Conservation (phyloP, 2,797 vertebrate genomes). For the Paedocypris micromegethes region DNA sequence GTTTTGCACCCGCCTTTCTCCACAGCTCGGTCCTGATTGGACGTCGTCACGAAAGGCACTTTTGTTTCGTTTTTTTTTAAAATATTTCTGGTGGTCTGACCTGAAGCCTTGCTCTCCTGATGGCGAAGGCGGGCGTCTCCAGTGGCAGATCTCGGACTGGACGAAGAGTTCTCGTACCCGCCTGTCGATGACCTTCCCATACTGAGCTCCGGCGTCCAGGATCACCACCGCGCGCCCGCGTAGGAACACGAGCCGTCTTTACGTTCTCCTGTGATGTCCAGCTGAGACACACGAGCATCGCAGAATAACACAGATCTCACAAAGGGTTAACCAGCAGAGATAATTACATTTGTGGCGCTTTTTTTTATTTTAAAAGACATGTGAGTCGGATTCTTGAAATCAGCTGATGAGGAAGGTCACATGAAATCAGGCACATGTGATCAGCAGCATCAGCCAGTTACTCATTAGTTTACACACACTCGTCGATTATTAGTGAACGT, state of each 20-base stretch:
- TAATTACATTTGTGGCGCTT: conserved; percentile 21
- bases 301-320: no score
- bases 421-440: neutral
- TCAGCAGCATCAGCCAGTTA: no score
- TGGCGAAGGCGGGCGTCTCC: conserved; percentile 93
- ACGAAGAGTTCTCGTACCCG: conserved; percentile 89
- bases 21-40: no score
- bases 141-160: conserved; percentile 92
- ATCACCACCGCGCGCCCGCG: conserved; percentile 95
- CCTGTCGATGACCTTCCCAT: conserved; percentile 95
- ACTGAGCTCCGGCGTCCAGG: conserved; percentile 94
- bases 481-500: no score
- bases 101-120: conserved; percentile 95
- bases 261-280: conserved; percentile 80
- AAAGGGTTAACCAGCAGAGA: conserved; percentile 17
- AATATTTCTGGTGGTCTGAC: conserved; percentile 58
- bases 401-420: conserved; percentile 16
- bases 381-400: no score
- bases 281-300: conserved; percentile 59
- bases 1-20: no score
- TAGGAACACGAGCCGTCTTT: conserved; percentile 81
- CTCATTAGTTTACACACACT: no score
- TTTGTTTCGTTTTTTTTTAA: no score
- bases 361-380: no score
- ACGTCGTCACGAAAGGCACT: no score